Base-by-base conservation (phyloP, 2,888 invertebrate species). In the Seira musarum region DNA sequence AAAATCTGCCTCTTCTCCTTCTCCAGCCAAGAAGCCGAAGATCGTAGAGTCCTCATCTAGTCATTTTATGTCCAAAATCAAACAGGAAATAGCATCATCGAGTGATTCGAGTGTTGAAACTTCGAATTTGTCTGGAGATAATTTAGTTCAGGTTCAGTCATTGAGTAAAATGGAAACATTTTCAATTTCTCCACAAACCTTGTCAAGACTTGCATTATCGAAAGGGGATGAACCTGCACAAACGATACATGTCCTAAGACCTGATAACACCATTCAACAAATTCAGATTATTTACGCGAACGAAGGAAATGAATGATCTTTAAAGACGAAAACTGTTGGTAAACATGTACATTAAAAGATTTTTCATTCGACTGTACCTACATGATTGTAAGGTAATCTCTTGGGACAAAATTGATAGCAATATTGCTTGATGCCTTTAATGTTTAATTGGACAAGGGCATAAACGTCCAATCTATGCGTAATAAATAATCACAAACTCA, bases 191-290 rank as follows among this genome's bases (percentile, higher is more conserved):
- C 80, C 78, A 49, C 66, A 76, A 35, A 73, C 75, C 1, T 79
- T 80, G 0, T 63, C 76, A 1, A 74, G 80, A 1, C 63, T 83
- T 21, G 68, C 74, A 15, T 60, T 25, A 21, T 76, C 75, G 0
- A 75, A 66, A 13, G 76, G 66, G 0, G 67, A 75, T 2, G 80
- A 66, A n/a, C 71, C 81, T 25, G n/a, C n/a, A n/a, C 80, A 80
- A 68, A 80, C 80, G 10, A 64, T 80, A 15, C 83, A 83, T 60
- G 73, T 82, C 25, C 25, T 80, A 35, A 69, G 76, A 21, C 74
- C 83, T 15, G 83, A 83, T 63, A 83, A 83, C 66, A 83, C 83
- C 19, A 40, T 82, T 22, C 80, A 82, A 25, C 83, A 79, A 65
- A 78, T 83, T 69, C 83, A 83, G 61, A 80, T 83, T 60, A 70